Evolutionary conservation across 2,797 vertebrate genomes (phyloP), one percentile per base, ranked within the genome.

Genomic region (Pyrocephalus nanus): DNA sequence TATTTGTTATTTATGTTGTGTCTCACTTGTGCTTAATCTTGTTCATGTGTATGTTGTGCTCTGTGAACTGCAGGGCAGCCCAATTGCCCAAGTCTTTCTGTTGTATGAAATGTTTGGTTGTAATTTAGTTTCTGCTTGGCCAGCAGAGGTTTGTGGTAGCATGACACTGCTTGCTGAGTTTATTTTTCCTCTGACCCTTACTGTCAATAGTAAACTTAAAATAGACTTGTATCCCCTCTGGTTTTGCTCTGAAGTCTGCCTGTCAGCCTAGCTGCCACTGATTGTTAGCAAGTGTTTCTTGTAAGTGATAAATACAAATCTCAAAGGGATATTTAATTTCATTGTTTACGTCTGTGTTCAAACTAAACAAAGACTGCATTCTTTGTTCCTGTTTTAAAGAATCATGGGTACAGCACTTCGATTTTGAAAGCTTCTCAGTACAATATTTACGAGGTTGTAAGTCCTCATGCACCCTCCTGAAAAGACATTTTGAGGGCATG

Each of bases 181-280:
- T 95, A 87, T 93, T 95, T 96, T 95, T 87, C 77, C 74, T 90
- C 64, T 97, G 96, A 95, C 95, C 95, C 91, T 93, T 88, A 27
- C 71, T 96, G 95, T 94, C 94, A 94, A 93, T 69, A 92, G 77
- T 51, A 94, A 95, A 87, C 77, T 82, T 87, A 90, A 93, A 96
- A 96, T 94, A 96, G 92, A 93, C 90, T 95, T 53, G 17, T 74
- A 72, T 94, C 86, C 90, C 93, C 95, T 0, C 13, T 54, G 88
- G 95, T 77, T 88, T 88, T 87, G 75, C 77, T 95, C 86, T 86
- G 91, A 96, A 94, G 96, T 85, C 91, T 92, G 73, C 88, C 92
- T 90, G 90, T 95, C 95, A 95, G 93, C 92, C 70, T 53, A 91
- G 61, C 96, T 96, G 90, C 92, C 93, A 93, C 88, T 88, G 94